Conservation (phyloP, 92 coral and sea anemone genomes). For the Palythoa caribaeorum region DNA sequence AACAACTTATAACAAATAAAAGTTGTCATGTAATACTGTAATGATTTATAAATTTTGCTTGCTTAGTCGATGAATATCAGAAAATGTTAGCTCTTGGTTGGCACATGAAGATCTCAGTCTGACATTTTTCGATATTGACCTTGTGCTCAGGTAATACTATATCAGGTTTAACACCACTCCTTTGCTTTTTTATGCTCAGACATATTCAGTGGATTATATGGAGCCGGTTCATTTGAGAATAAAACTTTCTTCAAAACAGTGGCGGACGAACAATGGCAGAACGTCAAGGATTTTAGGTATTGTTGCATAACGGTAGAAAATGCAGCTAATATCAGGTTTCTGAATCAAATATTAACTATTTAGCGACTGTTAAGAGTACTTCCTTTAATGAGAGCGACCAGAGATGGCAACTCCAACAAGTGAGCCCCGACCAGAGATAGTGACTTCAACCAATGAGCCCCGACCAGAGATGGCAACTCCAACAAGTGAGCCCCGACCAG, state of each 20-base stretch:
- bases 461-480: no score
- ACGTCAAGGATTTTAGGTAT: neutral
- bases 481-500: no score
- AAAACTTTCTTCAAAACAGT: slow-evolving; percentile 7
- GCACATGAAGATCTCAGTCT: neutral
- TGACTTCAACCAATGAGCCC: no score
- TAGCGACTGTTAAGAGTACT: neutral
- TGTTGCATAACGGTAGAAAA: neutral
- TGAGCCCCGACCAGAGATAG: no score
- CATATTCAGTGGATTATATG: slow-evolving; percentile 23
- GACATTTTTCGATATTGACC: neutral
- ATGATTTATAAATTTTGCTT: no score
- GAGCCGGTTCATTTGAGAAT: neutral
- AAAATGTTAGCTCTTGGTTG: no score
- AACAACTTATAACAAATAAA: no score
- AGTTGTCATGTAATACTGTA: no score
- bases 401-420: no score
- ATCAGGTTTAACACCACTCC: neutral
- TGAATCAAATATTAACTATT: neutral
- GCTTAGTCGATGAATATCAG: no score
- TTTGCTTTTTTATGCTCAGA: neutral
- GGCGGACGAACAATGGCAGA: slow-evolving; percentile 21
- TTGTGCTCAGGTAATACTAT: neutral
- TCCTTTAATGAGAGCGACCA: no score
- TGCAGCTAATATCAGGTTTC: neutral